These are phyloP conservation scores for Rotaria socialis DNA, from an alignment of 2,888 invertebrate species.

Conservation along the genomic window DNA sequence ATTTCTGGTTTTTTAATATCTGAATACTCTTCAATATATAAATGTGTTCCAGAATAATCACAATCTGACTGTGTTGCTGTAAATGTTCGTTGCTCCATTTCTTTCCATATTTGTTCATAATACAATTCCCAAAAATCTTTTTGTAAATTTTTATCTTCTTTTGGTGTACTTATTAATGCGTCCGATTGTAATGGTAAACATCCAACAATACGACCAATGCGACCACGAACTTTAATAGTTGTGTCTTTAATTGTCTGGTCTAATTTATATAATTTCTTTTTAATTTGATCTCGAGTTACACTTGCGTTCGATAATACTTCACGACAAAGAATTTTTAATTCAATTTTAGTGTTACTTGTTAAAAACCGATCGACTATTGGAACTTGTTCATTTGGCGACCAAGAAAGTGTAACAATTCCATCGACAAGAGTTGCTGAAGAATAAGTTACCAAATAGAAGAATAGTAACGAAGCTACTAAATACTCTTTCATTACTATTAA, in stretches of 20 bases:
- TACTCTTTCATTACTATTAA: neutral
- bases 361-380: neutral
- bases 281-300: neutral
- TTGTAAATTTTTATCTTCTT: neutral
- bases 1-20: neutral
- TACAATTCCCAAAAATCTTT: neutral
- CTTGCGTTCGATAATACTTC: neutral
- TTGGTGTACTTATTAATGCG: neutral
- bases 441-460: neutral
- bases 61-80: neutral
- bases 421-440: neutral
- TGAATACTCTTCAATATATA: neutral
- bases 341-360: neutral
- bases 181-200: constrained; percentile 28
- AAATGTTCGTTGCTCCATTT: constrained; percentile 28
- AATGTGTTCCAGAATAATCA: neutral
- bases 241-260: neutral
- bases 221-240: neutral
- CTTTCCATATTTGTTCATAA: neutral
- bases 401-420: constrained; percentile 19
- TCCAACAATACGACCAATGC: neutral
- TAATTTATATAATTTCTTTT: neutral
- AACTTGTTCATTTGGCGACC: neutral
- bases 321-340: constrained; percentile 15
- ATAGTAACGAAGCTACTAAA: neutral